These are phyloP conservation scores for Bembecia ichneumoniformis DNA, from an alignment of 2,888 invertebrate species.

Conservation along the genomic window DNA sequence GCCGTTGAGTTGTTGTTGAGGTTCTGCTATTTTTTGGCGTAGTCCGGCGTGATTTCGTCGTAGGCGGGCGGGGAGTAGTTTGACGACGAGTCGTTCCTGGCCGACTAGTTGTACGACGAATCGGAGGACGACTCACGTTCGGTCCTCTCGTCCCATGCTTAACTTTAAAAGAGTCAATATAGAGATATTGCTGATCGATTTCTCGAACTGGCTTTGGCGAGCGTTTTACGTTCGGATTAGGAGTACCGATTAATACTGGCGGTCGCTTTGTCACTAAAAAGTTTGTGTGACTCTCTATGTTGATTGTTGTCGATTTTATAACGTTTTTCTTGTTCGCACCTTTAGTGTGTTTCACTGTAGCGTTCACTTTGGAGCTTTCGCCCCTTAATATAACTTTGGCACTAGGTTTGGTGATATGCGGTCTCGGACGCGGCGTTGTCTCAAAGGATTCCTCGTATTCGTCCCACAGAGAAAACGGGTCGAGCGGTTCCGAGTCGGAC, in stretches of 20 bases:
- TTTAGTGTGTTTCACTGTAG: constrained; percentile 41
- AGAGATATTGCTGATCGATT: constrained; percentile 15
- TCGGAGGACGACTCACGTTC: constrained; percentile 9
- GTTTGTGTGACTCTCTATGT: constrained; percentile 62
- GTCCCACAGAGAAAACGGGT: constrained; percentile 49
- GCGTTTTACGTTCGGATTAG: neutral
- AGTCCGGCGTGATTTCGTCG: constrained; percentile 17
- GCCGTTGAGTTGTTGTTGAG: constrained; percentile 34
- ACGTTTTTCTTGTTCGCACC: constrained; percentile 42
- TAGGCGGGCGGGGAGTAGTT: constrained; percentile 16
- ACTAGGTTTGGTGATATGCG: constrained; percentile 29
- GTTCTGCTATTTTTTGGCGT: neutral
- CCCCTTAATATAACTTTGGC: constrained; percentile 51
- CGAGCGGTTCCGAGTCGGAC: constrained; percentile 44
- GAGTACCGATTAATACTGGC: constrained; percentile 14
- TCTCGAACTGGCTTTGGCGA: constrained; percentile 15
- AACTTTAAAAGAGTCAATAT: constrained; percentile 27
- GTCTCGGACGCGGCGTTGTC: constrained; percentile 24
- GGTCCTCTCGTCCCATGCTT: constrained; percentile 8
- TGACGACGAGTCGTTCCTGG: constrained; percentile 17
- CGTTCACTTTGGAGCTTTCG: constrained; percentile 46
- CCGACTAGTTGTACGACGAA: constrained; percentile 24
- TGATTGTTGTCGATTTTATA: constrained; percentile 56
- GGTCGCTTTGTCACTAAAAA: constrained; percentile 50
- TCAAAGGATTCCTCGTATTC: constrained; percentile 51